Evolutionary conservation across 1,140 invertebrate species (phyloP).

Genomic region (Anadara kagoshimensis): DNA sequence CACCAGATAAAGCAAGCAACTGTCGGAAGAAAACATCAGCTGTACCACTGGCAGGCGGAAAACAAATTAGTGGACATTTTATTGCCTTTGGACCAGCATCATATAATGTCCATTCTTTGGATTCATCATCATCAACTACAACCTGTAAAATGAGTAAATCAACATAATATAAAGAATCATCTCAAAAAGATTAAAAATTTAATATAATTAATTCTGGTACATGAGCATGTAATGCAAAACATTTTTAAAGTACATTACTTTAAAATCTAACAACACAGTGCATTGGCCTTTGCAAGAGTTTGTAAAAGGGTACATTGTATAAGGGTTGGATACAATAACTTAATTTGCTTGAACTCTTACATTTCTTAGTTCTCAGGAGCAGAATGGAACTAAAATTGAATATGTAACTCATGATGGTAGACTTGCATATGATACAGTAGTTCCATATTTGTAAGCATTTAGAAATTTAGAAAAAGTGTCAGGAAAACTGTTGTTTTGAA

Average conservation of each 20-base stretch:
- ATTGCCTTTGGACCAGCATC: conserved; percentile 89
- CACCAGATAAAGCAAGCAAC: conserved; percentile 84
- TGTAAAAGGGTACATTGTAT: too few species aligned
- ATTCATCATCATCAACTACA: conserved; percentile 84
- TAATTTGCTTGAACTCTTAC: too few species aligned
- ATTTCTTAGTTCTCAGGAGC: too few species aligned
- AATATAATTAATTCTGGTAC: too few species aligned
- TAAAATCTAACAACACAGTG: too few species aligned
- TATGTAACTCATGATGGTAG: too few species aligned
- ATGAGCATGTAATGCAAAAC: too few species aligned
- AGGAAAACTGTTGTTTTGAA: background rate
- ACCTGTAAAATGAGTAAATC: conserved; percentile 75
- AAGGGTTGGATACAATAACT: too few species aligned
- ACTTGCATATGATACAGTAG: background rate
- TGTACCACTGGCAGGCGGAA: conserved; percentile 91
- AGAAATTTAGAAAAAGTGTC: background rate
- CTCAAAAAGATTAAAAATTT: background rate
- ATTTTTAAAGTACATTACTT: too few species aligned
- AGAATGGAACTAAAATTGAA: too few species aligned
- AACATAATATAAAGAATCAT: background rate
- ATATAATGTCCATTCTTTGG: conserved; percentile 91
- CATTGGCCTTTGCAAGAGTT: too few species aligned
- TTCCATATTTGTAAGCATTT: background rate
- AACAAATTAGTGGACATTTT: conserved; percentile 86
- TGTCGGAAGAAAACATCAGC: conserved; percentile 92